These are phyloP conservation scores for Urophycis tenuis DNA, from an alignment of 2,797 vertebrate species.

Conservation along the genomic window DNA sequence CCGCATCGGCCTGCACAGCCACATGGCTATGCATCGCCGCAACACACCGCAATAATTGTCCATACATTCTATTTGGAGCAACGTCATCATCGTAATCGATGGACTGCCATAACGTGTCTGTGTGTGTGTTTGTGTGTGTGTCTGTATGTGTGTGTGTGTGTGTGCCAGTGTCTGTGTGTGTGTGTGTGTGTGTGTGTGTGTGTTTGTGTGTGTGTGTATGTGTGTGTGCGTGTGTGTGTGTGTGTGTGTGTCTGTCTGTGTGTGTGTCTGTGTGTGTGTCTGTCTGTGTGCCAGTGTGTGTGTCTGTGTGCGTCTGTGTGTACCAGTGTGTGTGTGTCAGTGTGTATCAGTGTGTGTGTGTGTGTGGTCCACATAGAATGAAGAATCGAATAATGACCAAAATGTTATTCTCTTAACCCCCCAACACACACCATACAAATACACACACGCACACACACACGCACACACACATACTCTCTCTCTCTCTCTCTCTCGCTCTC, in stretches of 20 bases:
- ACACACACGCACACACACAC: neutral
- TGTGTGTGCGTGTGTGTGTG: no score
- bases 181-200: constrained; percentile 9
- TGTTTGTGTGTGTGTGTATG: constrained; percentile 11
- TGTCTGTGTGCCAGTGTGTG: constrained; percentile 15
- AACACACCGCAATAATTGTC: no score
- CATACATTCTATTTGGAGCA: no score
- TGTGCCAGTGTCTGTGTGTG: constrained; percentile 32
- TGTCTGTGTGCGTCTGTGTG: no score
- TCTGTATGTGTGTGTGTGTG: constrained; percentile 14
- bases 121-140: constrained; percentile 19
- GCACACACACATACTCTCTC: neutral
- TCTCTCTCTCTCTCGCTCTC: no score
- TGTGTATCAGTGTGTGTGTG: no score
- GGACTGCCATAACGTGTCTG: no score
- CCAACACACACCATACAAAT: neutral
- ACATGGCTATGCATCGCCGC: no score
- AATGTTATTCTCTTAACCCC: neutral
- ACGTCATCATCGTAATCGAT: no score
- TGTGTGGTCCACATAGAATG: neutral
- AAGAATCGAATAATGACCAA: neutral
- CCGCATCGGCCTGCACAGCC: no score
- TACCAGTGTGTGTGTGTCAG: no score
- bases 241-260: constrained; percentile 33
- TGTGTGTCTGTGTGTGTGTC: constrained; percentile 8